Conservation (phyloP, 2,113 vertebrate species). For the Passerina amoena region DNA sequence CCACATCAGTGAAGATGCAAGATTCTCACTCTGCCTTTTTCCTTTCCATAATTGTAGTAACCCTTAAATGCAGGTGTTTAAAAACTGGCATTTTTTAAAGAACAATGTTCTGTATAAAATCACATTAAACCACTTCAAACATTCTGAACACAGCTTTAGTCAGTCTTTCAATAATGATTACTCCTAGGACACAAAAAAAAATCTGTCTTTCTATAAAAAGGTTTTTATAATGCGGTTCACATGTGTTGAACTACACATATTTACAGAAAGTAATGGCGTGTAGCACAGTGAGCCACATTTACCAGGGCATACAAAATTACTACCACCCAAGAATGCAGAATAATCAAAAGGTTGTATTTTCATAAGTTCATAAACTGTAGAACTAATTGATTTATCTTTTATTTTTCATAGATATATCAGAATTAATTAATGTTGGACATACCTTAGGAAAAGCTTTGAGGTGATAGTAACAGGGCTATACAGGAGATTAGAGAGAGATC, state of each 20-base stretch:
- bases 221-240: neutral
- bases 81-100: neutral
- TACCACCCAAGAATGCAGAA: neutral
- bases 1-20: neutral
- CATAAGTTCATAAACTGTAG: neutral
- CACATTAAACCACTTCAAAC: neutral
- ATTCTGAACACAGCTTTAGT: neutral
- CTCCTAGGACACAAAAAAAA: neutral
- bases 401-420: neutral
- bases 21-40: neutral
- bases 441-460: neutral
- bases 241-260: rapidly evolving
- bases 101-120: neutral
- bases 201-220: neutral
- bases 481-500: neutral
- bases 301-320: neutral
- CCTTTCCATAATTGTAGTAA: neutral
- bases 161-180: neutral
- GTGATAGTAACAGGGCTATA: neutral
- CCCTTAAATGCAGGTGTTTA: neutral
- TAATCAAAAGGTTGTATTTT: neutral
- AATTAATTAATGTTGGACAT: neutral
- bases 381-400: neutral
- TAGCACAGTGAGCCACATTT: neutral
- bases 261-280: neutral